Conservation (phyloP, 2,888 invertebrate species). For the Apamea crenata region DNA sequence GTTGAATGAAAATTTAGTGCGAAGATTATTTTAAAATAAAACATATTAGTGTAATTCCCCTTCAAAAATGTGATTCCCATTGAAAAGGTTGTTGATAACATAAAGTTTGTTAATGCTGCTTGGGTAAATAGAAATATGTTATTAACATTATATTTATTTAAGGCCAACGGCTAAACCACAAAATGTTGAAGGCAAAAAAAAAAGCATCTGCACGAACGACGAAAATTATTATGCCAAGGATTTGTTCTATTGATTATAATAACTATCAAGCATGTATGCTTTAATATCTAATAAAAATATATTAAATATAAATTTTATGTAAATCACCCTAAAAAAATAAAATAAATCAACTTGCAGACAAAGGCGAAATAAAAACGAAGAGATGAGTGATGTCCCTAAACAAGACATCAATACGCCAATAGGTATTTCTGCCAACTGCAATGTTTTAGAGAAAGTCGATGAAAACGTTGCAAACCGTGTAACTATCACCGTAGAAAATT, state of each 20-base stretch:
- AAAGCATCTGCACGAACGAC: neutral
- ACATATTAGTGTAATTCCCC: neutral
- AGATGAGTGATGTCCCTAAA: neutral
- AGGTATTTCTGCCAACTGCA: slow-evolving; percentile 62
- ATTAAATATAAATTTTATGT: neutral
- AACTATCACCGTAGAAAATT: slow-evolving; percentile 64
- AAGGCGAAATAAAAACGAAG: neutral
- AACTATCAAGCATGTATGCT: neutral
- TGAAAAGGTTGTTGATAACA: neutral
- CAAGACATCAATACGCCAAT: slow-evolving; percentile 10
- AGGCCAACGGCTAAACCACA: neutral
- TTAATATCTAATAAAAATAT: neutral
- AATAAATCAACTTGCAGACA: neutral
- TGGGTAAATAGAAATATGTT: neutral
- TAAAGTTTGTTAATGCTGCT: neutral
- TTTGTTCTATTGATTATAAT: neutral
- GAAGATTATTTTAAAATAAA: too few relatives aligned
- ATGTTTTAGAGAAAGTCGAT: slow-evolving; percentile 78
- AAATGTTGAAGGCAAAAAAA: neutral
- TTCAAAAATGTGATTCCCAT: neutral
- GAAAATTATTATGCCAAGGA: neutral
- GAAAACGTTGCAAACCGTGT: slow-evolving; percentile 80
- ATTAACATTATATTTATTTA: neutral
- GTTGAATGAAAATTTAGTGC: neutral
- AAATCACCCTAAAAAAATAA: neutral